Evolutionary conservation across 2,797 vertebrate species (phyloP).

Genomic region (Sebastes paucispinis): DNA sequence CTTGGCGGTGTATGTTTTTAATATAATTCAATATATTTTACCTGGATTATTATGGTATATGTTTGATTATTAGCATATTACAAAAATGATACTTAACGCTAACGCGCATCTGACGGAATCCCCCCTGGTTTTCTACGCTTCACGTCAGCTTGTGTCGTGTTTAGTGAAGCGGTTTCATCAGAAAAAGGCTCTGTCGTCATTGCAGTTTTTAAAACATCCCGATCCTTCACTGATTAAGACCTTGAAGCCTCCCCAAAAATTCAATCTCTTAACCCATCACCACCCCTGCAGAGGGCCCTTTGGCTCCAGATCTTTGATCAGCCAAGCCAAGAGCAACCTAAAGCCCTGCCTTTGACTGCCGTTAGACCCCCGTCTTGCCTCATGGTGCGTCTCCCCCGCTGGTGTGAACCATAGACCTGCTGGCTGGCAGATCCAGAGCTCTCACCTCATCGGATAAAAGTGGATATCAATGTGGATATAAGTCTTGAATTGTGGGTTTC

Average conservation of each 20-base stretch:
- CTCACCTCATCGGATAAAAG: conserved; percentile 18
- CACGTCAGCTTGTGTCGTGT: no score
- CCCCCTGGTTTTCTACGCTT: no score
- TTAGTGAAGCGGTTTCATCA: background rate
- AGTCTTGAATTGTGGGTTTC: background rate
- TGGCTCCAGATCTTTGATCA: conserved; percentile 64
- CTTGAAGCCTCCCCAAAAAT: conserved; percentile 27
- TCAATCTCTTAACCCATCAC: conserved; percentile 18
- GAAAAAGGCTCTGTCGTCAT: background rate
- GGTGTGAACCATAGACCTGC: conserved; percentile 69
- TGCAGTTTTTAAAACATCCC: background rate
- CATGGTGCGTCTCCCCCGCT: conserved; percentile 61
- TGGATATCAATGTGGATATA: conserved; percentile 13
- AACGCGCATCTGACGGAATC: no score
- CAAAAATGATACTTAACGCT: background rate
- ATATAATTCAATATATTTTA: background rate
- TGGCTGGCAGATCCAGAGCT: conserved; percentile 29
- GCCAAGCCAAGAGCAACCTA: conserved; percentile 29
- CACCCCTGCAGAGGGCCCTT: conserved; percentile 34
- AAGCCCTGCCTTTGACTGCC: conserved; percentile 51
- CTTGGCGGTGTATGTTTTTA: background rate
- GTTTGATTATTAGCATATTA: background rate
- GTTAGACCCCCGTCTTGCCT: conserved; percentile 30
- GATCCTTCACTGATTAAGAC: conserved; percentile 23
- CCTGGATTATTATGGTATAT: background rate